Base-by-base conservation (phyloP, 2,113 vertebrate genomes). In the Rhea americana region DNA sequence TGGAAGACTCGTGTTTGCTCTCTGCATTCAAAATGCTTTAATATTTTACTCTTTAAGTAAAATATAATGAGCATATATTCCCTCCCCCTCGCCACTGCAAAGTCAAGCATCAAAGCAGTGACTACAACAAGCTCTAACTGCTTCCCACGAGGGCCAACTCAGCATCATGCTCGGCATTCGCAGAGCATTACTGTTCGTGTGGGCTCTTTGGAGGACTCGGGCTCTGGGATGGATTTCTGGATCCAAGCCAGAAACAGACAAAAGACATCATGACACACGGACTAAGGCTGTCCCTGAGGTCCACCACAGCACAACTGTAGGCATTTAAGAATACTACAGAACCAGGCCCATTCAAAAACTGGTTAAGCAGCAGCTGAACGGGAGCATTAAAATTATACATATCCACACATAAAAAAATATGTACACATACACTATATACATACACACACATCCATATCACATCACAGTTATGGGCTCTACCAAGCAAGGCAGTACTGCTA, bases 391-490 rank as follows among this genome's bases (percentile, higher is more conserved):
- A 56, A 58, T 10, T 18, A 58, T 58, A 56, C 55, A 56, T 5
- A 32, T 58, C 32, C 17, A 10, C 30, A 56, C 8, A 16, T 10
- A 30, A 17, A 56, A 56, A 56, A 56, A 56, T 17, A 56, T 9
- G 17, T 30, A 56, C 13, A 28, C 50, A 51, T 22, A 51, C 50
- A 30, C 28, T 8, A 56, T 20, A 56, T 17, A 30, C 55, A 56
- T 28, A 28, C 53, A 58, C 55, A 53, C 13, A 53, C 24, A 58
- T 58, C 55, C 9, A 32, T 26, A 58, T 18, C 7, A 41, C 41
- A 8, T 24, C 6, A 2, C 4, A 13, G 7, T 59, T 66, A 55
- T n/a, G 13, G 26, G 32, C 3, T 0, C 15, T 2, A 17, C 6
- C 56, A 62, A 56, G 20, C 16, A 37, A 22, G 30, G 24, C 25